These are phyloP conservation scores for Dryobota labecula DNA, from an alignment of 2,888 invertebrate genomes.

Conservation along the genomic window DNA sequence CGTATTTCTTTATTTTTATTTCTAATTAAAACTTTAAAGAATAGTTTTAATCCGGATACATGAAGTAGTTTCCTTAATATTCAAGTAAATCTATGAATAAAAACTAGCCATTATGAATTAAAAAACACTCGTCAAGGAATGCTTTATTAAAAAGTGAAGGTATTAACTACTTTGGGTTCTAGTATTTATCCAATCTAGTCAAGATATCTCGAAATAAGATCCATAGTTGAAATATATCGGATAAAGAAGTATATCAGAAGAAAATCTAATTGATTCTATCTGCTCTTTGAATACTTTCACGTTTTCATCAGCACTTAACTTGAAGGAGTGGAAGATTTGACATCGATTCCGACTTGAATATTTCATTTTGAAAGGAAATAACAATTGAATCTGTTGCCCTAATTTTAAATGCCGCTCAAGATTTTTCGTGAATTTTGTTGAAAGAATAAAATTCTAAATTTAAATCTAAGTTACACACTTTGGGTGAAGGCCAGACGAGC, in stretches of 20 bases:
- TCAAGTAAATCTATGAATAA: not conserved
- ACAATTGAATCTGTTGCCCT: conserved; percentile 19
- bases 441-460: not conserved
- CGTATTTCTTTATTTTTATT: too few species aligned
- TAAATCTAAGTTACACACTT: not conserved
- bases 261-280: conserved; percentile 24
- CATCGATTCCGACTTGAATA: conserved; percentile 29
- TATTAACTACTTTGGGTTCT: not conserved
- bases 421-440: not conserved
- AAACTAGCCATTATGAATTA: not conserved
- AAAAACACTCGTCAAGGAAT: not conserved
- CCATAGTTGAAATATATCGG: conserved; percentile 2
- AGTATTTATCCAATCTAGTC: conserved; percentile 2
- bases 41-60: too few species aligned
- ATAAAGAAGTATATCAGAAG: conserved; percentile 17
- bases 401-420: not conserved
- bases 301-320: conserved; percentile 24
- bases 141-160: not conserved
- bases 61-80: not conserved
- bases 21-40: not conserved
- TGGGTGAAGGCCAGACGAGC: too few species aligned
- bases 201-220: not conserved
- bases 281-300: conserved; percentile 31
- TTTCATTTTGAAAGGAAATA: conserved; percentile 36
- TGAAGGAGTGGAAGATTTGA: conserved; percentile 10